These are phyloP conservation scores for Nibea coibor DNA, from an alignment of 2,113 vertebrate species.

Conservation along the genomic window DNA sequence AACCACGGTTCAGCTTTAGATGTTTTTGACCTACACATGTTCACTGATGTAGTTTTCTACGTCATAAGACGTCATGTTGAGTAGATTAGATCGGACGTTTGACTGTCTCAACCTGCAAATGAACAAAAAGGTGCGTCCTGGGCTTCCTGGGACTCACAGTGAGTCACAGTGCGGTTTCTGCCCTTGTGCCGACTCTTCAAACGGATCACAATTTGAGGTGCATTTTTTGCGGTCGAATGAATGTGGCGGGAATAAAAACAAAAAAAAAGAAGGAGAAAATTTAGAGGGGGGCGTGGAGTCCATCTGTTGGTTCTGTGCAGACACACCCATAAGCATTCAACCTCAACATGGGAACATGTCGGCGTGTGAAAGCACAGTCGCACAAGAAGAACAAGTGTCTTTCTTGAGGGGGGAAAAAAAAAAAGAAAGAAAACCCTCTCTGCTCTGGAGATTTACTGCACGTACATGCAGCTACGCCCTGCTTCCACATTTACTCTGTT, in stretches of 20 bases:
- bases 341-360: slow-evolving; percentile 17
- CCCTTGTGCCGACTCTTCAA: background rate
- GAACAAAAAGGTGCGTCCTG: no score
- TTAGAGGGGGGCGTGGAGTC: background rate
- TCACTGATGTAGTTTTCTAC: no score
- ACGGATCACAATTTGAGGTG: background rate
- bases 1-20: no score
- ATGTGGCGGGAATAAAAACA: no score
- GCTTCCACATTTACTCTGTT: slow-evolving; percentile 22
- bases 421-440: background rate
- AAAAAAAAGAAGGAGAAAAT: background rate
- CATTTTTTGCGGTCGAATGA: no score
- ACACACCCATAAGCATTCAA: slow-evolving; percentile 32
- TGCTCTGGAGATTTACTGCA: background rate
- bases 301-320: background rate
- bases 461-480: slow-evolving; percentile 17
- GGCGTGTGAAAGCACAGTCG: slow-evolving; percentile 11
- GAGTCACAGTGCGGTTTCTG: background rate
- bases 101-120: no score
- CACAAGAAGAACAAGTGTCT: background rate
- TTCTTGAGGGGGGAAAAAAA: background rate
- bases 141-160: no score
- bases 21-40: no score
- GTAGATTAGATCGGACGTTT: no score
- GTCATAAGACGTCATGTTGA: no score